Base-by-base conservation (phyloP, 2,888 invertebrate genomes). In the Maniola hyperantus region DNA sequence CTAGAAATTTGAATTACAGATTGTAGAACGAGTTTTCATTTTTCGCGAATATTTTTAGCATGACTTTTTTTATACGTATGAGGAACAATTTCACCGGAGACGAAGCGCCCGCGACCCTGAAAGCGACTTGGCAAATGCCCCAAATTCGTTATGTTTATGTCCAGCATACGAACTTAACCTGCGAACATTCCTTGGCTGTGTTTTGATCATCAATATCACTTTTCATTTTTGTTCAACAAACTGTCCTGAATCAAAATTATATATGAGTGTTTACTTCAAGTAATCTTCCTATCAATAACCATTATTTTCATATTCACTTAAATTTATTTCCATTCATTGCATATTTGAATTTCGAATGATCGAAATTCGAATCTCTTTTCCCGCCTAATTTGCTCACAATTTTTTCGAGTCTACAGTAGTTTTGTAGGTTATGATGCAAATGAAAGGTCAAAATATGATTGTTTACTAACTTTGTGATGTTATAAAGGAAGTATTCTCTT, bases 1-100 rank as follows among this genome's bases (percentile, higher is more conserved):
- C 80, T 73, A 65, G 72, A 61, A 46, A 65, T 69, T 69, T 73
- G 73, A 72, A 72, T 63, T 44, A 44, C 55, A 18, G 34, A 33
- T 63, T 59, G 57, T 60, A 51, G 20, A 15, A 36, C 33, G 2
- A 64, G 20, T 42, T 67, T 53, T 62, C 55, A 15, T 64, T 73
- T 73, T 73, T 67, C 71, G 81, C 75, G 82, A 87, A 89, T 90
- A 90, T 89, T 89, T 91, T 88, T 91, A 90, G 89, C 88, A 80
- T 36, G 53, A 82, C 78, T 76, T 73, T 72, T n/a, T 68, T 73
- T 73, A 75, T 73, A 75, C 72, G 78, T 76, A 88, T 79, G 84
- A 89, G 85, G 86, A 89, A 89, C 83, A 86, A 90, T 91, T 91
- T 91, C 90, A 85, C 85, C 79, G 79, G 83, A 85, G 79, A 81